These are phyloP conservation scores for Capreolus pygargus DNA, from an alignment of 2,113 vertebrate genomes.

Conservation along the genomic window DNA sequence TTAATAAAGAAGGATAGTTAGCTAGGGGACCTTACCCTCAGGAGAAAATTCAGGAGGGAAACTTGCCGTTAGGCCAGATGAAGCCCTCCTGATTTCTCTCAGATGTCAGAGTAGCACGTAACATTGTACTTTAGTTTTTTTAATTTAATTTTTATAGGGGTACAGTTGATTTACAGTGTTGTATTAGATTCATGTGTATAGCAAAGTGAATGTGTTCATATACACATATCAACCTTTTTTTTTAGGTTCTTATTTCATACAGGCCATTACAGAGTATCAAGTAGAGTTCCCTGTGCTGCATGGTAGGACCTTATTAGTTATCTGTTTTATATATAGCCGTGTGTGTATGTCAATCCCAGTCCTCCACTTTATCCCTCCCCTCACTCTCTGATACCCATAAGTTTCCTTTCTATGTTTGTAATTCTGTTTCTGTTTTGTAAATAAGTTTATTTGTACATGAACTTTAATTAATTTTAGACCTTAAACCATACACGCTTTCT, in stretches of 20 bases:
- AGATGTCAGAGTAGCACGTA: not conserved
- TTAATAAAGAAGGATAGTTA: not conserved
- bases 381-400: not conserved
- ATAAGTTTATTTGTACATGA: not conserved
- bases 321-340: not conserved
- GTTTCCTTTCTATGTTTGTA: not conserved
- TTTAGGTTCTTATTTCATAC: not conserved
- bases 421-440: not conserved
- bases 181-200: not conserved
- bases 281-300: not conserved
- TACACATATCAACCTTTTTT: not conserved
- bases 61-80: not conserved
- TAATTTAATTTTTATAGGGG: not conserved
- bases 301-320: not conserved
- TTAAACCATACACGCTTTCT: not conserved
- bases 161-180: not conserved
- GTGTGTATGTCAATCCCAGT: not conserved
- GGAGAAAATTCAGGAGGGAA: not conserved
- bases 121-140: not conserved
- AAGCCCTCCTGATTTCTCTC: not conserved
- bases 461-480: not conserved
- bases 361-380: not conserved
- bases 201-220: not conserved
- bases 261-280: not conserved
- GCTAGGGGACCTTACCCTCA: not conserved